phyloP scores from a whole-genome alignment of 2,888 invertebrate genomes.

The Tridacna gigas region DNA sequence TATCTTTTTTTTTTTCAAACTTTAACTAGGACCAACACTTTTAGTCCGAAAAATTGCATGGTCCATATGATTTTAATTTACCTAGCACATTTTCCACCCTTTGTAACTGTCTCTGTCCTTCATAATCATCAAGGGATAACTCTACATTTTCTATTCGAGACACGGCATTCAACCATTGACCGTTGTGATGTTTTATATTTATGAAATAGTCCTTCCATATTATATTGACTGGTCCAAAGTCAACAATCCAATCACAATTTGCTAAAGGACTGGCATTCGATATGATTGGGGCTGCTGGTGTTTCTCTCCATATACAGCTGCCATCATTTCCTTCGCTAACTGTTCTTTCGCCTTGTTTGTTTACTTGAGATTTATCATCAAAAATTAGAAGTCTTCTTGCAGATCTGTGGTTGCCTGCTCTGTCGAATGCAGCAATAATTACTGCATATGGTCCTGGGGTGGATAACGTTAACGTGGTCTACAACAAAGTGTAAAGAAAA shows the following conservation, averaged over 20 bases:
- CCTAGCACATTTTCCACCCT: conserved; percentile 16
- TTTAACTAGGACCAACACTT: background rate
- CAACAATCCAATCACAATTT: conserved; percentile 28
- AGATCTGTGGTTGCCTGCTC: conserved; percentile 34
- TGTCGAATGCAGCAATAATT: conserved; percentile 31
- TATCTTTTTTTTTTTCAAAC: too few relatives aligned
- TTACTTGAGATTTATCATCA: conserved; percentile 21
- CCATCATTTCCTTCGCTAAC: background rate
- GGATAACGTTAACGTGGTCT: background rate
- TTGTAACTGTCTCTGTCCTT: background rate
- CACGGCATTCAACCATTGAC: conserved; percentile 26
- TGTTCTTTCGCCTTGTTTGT: conserved; percentile 15
- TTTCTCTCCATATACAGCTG: background rate
- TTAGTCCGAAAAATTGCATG: background rate
- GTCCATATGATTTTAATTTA: conserved; percentile 4
- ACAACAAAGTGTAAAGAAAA: too few relatives aligned
- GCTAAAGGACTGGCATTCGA: conserved; percentile 25
- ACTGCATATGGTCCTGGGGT: conserved; percentile 37
- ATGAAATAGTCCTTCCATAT: conserved; percentile 29
- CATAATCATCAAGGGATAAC: conserved; percentile 7
- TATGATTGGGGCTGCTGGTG: conserved; percentile 15
- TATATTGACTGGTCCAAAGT: background rate
- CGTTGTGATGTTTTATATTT: conserved; percentile 20
- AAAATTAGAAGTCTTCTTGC: conserved; percentile 32
- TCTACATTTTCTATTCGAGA: background rate